A percentile compares a stretch with the other conserved stretches of the same genome.
Evolutionary conservation across 35 echinoderm and acorn worm genomes (phyloP).

Genomic region (Heliocidaris tuberculata): DNA sequence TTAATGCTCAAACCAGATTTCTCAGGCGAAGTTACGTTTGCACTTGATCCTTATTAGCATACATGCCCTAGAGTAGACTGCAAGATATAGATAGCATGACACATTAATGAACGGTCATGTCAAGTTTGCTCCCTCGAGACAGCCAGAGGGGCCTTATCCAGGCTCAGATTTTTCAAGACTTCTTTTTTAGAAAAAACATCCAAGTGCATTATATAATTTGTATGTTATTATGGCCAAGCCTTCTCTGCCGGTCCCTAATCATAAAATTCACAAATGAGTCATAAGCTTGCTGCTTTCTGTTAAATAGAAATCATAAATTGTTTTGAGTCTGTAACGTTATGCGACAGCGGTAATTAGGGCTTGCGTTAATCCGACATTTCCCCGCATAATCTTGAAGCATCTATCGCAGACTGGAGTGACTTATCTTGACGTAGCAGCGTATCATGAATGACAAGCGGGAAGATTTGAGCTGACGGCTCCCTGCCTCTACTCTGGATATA

Average conservation of each 20-base stretch:
- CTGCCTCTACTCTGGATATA: not conserved
- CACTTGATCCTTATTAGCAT: not conserved
- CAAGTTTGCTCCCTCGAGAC: not conserved
- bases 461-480: conserved; percentile 5
- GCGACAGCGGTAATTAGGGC: not conserved
- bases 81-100: not conserved
- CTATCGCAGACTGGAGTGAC: not conserved
- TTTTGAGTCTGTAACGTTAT: not conserved
- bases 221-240: not conserved
- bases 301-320: conserved; percentile 7
- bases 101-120: not conserved
- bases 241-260: not conserved
- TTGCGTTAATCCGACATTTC: not conserved
- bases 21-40: not conserved
- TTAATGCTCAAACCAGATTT: not conserved
- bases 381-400: not conserved
- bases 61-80: not conserved
- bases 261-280: not conserved
- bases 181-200: not conserved
- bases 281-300: not conserved
- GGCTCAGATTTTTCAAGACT: not conserved
- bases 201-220: not conserved
- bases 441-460: not conserved
- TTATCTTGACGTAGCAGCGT: not conserved
- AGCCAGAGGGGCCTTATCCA: not conserved